A percentile compares a stretch with the other conserved stretches of the same genome.
phyloP scores from a whole-genome alignment of 2,113 vertebrate species.

The Oreochromis aureus region DNA sequence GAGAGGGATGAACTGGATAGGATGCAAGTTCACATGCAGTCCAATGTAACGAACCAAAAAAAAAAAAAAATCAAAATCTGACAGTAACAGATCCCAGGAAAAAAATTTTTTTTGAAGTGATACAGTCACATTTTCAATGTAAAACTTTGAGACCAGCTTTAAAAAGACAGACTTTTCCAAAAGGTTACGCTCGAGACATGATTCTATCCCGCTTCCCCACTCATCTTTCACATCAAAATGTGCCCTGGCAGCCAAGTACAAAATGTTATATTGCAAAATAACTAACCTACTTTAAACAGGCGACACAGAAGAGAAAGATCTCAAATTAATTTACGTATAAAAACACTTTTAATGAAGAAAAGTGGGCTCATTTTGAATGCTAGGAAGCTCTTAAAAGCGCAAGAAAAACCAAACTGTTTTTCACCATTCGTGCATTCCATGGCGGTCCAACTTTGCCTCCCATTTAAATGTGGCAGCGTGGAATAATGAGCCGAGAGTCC shows the following conservation, averaged over 20 bases:
- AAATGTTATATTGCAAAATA: constrained; percentile 36
- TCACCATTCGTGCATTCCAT: constrained; percentile 59
- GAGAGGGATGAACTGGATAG: constrained; percentile 30
- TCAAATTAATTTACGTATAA: constrained; percentile 57
- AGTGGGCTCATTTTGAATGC: constrained; percentile 49
- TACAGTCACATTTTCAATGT: constrained; percentile 51
- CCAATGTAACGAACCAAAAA: neutral
- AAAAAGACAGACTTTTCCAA: constrained; percentile 19
- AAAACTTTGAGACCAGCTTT: neutral
- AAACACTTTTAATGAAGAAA: constrained; percentile 53
- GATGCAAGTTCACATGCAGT: constrained; percentile 56
- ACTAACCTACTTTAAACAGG: constrained; percentile 35
- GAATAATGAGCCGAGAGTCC: constrained; percentile 38
- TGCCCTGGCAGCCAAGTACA: constrained; percentile 34
- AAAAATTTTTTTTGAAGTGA: rapidly evolving
- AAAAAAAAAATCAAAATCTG: constrained; percentile 11
- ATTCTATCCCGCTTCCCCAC: constrained; percentile 53
- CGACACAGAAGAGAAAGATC: constrained; percentile 12
- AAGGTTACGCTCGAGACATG: neutral
- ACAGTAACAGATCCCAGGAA: constrained; percentile 4
- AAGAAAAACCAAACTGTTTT: constrained; percentile 41
- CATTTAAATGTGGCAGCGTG: constrained; percentile 56
- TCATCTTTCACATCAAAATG: constrained; percentile 42
- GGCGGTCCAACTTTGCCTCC: constrained; percentile 70
- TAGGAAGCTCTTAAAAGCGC: constrained; percentile 48